A percentile compares a stretch with the other conserved stretches of the same genome.
These are phyloP conservation scores for Malurus cyaneus DNA, from an alignment of 2,113 vertebrate genomes.

Conservation along the genomic window DNA sequence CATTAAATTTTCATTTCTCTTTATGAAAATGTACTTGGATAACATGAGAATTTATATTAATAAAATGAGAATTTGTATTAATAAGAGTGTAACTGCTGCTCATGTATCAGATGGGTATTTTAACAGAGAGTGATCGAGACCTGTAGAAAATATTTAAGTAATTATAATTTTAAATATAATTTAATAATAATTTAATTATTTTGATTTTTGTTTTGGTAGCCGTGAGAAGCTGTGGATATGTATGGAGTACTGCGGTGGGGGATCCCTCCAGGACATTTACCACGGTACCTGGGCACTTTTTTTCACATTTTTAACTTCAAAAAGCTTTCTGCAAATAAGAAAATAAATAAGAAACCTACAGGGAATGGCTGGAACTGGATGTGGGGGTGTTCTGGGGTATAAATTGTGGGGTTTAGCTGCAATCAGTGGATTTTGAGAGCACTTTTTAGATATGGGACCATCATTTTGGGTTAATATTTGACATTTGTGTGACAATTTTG, in stretches of 20 bases:
- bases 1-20: neutral
- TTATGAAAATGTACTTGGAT: neutral
- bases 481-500: neutral
- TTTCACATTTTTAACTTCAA: neutral
- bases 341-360: neutral
- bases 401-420: neutral
- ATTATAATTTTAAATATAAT: neutral
- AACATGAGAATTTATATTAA: neutral
- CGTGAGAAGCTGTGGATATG: slow-evolving; percentile 97
- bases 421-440: neutral
- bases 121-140: neutral
- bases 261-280: slow-evolving; percentile 95
- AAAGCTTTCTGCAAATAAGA: neutral
- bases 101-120: neutral
- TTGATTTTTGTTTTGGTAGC: slow-evolving; percentile 70
- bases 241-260: slow-evolving; percentile 96
- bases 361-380: rapidly evolving
- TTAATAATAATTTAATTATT: neutral
- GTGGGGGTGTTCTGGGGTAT: rapidly evolving
- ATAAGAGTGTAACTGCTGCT: neutral
- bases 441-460: neutral
- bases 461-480: neutral
- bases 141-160: neutral
- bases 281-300: slow-evolving; percentile 78
- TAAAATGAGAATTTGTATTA: neutral